Percentiles rank a stretch among this genome's conserved stretches.
Evolutionary conservation across 2,113 vertebrate genomes (phyloP).

Genomic region (Salminus brasiliensis): DNA sequence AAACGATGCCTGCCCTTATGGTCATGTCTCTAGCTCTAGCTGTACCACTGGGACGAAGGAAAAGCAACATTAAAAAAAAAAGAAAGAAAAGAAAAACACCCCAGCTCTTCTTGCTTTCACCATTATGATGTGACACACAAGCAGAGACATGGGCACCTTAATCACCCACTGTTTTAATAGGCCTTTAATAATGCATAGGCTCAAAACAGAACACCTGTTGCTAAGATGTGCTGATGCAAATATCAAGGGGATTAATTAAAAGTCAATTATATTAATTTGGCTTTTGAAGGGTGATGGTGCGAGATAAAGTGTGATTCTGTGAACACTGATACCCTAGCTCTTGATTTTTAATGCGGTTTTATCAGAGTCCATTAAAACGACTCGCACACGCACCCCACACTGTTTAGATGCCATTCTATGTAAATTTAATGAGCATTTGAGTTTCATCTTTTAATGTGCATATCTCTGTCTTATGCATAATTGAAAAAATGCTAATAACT

Average conservation of each 20-base stretch:
- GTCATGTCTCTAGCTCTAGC: background rate
- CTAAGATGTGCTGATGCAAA: conserved; percentile 86
- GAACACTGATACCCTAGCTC: conserved; percentile 55
- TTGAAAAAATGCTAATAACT: conserved; percentile 75
- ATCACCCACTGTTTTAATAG: conserved; percentile 71
- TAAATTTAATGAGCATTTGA: conserved; percentile 71
- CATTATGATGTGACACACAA: conserved; percentile 61
- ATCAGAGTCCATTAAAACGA: conserved; percentile 68
- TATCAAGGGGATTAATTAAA: conserved; percentile 94
- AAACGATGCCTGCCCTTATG: background rate
- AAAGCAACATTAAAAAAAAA: conserved; percentile 35
- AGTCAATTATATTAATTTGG: conserved; percentile 91
- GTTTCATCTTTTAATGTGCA: conserved; percentile 71
- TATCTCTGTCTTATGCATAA: conserved; percentile 76
- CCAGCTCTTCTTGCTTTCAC: conserved; percentile 60
- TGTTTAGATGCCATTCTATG: conserved; percentile 75
- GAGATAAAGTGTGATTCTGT: conserved; percentile 69
- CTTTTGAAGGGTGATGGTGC: conserved; percentile 82
- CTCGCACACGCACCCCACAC: conserved; percentile 45
- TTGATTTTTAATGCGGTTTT: conserved; percentile 67
- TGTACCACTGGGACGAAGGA: background rate
- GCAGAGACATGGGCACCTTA: conserved; percentile 67
- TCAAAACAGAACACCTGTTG: conserved; percentile 82
- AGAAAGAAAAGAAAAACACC: conserved; percentile 6
- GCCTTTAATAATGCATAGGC: conserved; percentile 83